These are phyloP conservation scores for Drosophila bunnanda DNA, from an alignment of 2,888 invertebrate genomes.

Conservation along the genomic window DNA sequence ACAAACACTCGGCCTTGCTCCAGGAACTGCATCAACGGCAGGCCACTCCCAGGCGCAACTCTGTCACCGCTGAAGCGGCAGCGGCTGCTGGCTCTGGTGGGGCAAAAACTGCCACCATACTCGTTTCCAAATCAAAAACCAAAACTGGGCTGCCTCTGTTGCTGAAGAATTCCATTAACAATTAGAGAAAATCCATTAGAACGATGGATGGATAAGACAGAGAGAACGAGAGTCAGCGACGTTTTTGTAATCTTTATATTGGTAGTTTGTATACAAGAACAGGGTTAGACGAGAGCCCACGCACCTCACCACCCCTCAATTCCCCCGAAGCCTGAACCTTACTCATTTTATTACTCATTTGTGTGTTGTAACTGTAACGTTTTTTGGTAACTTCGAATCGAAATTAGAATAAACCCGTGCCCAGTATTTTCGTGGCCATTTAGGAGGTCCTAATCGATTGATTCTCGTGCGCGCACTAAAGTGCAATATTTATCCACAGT, in stretches of 20 bases:
- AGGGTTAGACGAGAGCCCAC: slow-evolving; percentile 23
- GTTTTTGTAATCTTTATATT: slow-evolving; percentile 74
- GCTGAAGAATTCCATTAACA: slow-evolving; percentile 85
- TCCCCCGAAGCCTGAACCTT: slow-evolving; percentile 9
- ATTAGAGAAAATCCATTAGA: slow-evolving; percentile 65
- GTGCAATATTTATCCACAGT: slow-evolving; percentile 31
- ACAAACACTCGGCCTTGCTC: slow-evolving; percentile 77
- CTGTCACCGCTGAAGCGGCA: slow-evolving; percentile 43
- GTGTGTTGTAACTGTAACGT: slow-evolving; percentile 22
- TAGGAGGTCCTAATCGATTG: slow-evolving; percentile 26
- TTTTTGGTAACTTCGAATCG: slow-evolving; percentile 28
- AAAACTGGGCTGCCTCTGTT: slow-evolving; percentile 85
- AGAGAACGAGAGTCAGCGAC: slow-evolving; percentile 18
- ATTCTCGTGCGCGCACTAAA: slow-evolving; percentile 47
- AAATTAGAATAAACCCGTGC: slow-evolving; percentile 31
- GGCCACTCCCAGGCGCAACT: slow-evolving; percentile 45
- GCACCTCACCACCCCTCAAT: slow-evolving; percentile 1
- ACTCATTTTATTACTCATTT: slow-evolving; percentile 48
- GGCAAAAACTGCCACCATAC: slow-evolving; percentile 85
- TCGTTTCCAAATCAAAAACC: slow-evolving; percentile 85
- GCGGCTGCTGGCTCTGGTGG: slow-evolving; percentile 36
- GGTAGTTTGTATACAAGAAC: slow-evolving; percentile 69
- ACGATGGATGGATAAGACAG: slow-evolving; percentile 1
- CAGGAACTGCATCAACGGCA: slow-evolving; percentile 79
- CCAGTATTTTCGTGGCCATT: slow-evolving; percentile 45